Evolutionary conservation across 2,113 vertebrate genomes (phyloP).

Genomic region (Triplophysa siluroides): DNA sequence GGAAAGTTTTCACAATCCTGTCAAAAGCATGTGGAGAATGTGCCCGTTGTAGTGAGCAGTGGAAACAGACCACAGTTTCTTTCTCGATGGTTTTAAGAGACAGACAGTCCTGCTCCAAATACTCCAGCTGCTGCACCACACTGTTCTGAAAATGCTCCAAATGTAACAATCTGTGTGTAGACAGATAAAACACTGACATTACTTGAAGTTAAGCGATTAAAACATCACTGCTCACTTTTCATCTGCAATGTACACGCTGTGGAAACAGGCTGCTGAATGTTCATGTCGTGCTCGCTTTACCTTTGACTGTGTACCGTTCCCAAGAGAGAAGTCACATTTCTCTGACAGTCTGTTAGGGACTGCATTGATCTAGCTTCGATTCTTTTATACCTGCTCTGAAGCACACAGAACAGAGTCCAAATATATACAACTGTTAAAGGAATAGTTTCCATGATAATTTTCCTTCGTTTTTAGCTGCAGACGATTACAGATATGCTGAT

Average conservation of each 20-base stretch:
- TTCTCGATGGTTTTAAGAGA: slow-evolving; percentile 72
- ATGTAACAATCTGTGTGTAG: slow-evolving; percentile 70
- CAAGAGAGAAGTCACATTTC: slow-evolving; percentile 73
- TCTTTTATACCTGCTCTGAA: slow-evolving; percentile 69
- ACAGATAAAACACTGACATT: neutral
- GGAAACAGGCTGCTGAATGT: neutral
- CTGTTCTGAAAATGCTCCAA: slow-evolving; percentile 75
- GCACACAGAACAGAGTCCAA: slow-evolving; percentile 25
- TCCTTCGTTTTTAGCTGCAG: neutral
- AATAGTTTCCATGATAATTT: neutral
- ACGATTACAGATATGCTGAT: too few species aligned
- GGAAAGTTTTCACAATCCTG: neutral
- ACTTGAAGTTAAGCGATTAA: neutral
- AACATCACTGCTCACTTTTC: too few species aligned
- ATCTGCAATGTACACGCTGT: too few species aligned
- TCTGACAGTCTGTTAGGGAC: slow-evolving; percentile 69
- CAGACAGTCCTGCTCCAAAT: slow-evolving; percentile 73
- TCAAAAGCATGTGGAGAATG: neutral
- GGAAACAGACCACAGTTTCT: slow-evolving; percentile 71
- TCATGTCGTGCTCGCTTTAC: slow-evolving; percentile 58
- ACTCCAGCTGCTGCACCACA: slow-evolving; percentile 73
- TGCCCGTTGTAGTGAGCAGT: neutral
- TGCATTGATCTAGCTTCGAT: slow-evolving; percentile 66
- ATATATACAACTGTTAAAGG: slow-evolving; percentile 34
- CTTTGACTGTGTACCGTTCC: slow-evolving; percentile 75